These are phyloP conservation scores for Grapholita molesta DNA, from an alignment of 1,140 invertebrate genomes.

Conservation along the genomic window DNA sequence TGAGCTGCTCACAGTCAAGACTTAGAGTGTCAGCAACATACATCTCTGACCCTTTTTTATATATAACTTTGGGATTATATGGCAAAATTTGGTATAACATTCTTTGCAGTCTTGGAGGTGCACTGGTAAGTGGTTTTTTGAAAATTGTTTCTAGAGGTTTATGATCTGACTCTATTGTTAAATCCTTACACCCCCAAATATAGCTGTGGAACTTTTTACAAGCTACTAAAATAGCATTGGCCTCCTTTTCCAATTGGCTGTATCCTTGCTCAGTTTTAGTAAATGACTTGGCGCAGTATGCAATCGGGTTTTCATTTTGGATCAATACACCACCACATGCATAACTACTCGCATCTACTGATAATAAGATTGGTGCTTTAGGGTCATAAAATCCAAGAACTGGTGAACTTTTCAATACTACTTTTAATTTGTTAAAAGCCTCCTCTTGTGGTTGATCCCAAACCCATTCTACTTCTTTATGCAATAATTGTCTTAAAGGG, in stretches of 20 bases:
- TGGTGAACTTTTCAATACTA: neutral
- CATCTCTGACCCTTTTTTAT: no score
- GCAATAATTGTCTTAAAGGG: no score
- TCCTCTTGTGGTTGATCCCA: no score
- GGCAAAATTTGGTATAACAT: no score
- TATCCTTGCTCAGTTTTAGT: slow-evolving; percentile 5
- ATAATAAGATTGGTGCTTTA: neutral
- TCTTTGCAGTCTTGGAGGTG: neutral
- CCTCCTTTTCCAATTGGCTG: slow-evolving; percentile 16
- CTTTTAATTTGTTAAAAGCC: neutral
- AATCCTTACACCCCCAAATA: slow-evolving; percentile 7
- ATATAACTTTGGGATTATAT: no score
- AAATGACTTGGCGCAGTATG: slow-evolving; percentile 12
- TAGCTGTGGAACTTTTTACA: slow-evolving; percentile 18
- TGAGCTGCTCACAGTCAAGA: no score
- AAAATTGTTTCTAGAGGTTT: slow-evolving; percentile 15
- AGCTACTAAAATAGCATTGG: neutral
- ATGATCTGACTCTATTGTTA: slow-evolving; percentile 10
- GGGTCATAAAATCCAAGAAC: slow-evolving; percentile 6
- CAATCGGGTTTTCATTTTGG: neutral
- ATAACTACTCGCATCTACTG: slow-evolving; percentile 17
- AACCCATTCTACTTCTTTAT: no score
- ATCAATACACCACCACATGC: neutral
- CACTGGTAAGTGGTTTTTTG: neutral
- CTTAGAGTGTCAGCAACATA: no score